Evolutionary conservation across 2,113 vertebrate species (phyloP).

Genomic region (Saccopteryx bilineata): DNA sequence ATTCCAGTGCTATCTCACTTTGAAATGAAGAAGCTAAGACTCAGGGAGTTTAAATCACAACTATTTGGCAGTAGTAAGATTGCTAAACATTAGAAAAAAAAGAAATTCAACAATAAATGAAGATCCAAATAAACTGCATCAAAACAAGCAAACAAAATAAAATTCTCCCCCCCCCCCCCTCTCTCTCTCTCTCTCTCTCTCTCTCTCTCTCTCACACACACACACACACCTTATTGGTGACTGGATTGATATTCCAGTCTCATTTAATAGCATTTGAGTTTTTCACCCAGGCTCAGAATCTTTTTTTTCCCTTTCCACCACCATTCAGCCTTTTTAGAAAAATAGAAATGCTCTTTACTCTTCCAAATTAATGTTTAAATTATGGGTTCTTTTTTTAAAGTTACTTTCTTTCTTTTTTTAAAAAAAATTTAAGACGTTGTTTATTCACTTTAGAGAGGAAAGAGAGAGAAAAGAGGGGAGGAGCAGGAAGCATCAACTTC

Average conservation of each 20-base stretch:
- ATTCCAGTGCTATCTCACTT: not conserved
- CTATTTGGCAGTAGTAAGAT: not conserved
- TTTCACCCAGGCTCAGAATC: not conserved
- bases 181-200: no score
- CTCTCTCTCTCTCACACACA: not conserved
- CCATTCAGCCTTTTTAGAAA: not conserved
- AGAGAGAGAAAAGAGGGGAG: no score
- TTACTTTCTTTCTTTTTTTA: no score
- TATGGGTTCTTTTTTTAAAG: not conserved
- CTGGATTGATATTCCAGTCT: not conserved
- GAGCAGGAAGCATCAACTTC: no score
- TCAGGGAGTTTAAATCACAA: slow-evolving; percentile 40
- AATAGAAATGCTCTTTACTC: not conserved
- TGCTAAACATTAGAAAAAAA: not conserved
- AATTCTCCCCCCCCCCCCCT: no score
- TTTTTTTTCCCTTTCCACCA: not conserved
- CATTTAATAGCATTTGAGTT: not conserved
- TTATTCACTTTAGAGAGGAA: no score
- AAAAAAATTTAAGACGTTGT: no score
- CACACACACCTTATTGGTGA: not conserved
- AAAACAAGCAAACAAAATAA: slow-evolving; percentile 33
- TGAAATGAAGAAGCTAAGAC: slow-evolving; percentile 9
- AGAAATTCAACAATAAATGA: slow-evolving; percentile 36
- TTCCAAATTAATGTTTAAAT: slow-evolving; percentile 27
- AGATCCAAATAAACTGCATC: slow-evolving; percentile 28